A percentile compares a stretch with the other conserved stretches of the same genome.
Evolutionary conservation across 1,140 invertebrate genomes (phyloP).

Genomic region (Acromyrmex charruanus): DNA sequence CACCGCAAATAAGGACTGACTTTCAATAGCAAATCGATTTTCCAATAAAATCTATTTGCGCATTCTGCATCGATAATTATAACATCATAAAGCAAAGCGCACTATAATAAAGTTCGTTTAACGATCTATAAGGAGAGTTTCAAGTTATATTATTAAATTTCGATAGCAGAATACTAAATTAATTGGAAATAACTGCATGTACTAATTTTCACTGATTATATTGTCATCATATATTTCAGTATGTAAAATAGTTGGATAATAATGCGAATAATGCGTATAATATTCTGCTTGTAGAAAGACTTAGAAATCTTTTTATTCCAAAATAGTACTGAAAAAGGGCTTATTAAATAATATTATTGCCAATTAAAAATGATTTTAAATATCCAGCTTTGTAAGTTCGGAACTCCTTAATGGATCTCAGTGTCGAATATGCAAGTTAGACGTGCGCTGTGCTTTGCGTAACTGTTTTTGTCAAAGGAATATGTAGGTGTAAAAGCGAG

Average conservation of each 20-base stretch:
- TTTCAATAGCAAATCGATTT: slow-evolving; percentile 53
- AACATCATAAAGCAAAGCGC: neutral
- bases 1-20: slow-evolving; percentile 19
- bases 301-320: neutral
- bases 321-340: neutral
- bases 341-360: neutral
- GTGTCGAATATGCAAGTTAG: slow-evolving; percentile 72
- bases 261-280: neutral
- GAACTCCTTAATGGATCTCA: slow-evolving; percentile 58
- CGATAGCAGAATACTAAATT: slow-evolving; percentile 33
- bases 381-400: neutral
- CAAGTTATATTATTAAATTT: slow-evolving; percentile 59
- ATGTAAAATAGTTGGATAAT: neutral
- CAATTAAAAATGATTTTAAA: slow-evolving; percentile 28
- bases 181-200: slow-evolving; percentile 18
- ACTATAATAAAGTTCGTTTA: slow-evolving; percentile 52
- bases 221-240: neutral
- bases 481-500: slow-evolving; percentile 77
- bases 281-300: neutral
- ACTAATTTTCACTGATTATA: neutral
- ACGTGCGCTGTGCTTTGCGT: slow-evolving; percentile 43
- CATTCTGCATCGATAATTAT: slow-evolving; percentile 1
- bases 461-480: slow-evolving; percentile 65
- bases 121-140: neutral
- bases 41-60: slow-evolving; percentile 53